A percentile compares a stretch with the other conserved stretches of the same genome.
These are phyloP conservation scores for Ptiloglossa arizonensis DNA, from an alignment of 1,140 invertebrate genomes.

Conservation along the genomic window DNA sequence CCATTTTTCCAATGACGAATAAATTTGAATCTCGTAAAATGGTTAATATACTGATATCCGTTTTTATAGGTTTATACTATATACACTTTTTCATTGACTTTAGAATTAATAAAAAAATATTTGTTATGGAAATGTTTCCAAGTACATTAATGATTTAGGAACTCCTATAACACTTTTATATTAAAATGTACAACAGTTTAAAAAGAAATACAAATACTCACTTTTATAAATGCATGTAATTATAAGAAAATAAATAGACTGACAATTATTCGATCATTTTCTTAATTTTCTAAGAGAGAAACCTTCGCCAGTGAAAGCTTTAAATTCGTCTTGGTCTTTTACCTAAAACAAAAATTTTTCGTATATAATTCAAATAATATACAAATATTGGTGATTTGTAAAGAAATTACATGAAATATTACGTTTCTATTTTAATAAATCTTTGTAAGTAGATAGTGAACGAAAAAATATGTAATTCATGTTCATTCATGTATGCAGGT, in stretches of 20 bases:
- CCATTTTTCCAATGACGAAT: background rate
- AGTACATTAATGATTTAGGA: constrained; percentile 19
- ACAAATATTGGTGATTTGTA: too few relatives aligned
- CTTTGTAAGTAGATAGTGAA: too few relatives aligned
- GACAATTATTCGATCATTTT: constrained; percentile 72
- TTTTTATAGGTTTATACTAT: constrained; percentile 2
- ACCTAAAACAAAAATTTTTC: constrained; percentile 64
- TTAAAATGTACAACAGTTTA: constrained; percentile 48
- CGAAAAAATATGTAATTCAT: too few relatives aligned
- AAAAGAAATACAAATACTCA: constrained; percentile 47
- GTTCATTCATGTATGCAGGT: too few relatives aligned
- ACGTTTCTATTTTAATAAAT: too few relatives aligned
- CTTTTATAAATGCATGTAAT: constrained; percentile 49
- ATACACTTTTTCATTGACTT: background rate
- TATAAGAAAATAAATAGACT: constrained; percentile 49
- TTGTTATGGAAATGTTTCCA: background rate
- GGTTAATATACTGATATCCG: constrained; percentile 6
- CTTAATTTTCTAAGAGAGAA: constrained; percentile 83
- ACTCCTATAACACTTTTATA: constrained; percentile 22
- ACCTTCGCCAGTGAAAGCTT: constrained; percentile 86
- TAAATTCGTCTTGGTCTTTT: constrained; percentile 81
- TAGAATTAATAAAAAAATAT: background rate
- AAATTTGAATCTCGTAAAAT: background rate
- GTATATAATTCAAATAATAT: background rate
- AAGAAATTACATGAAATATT: background rate